A percentile compares a stretch with the other conserved stretches of the same genome.
Evolutionary conservation across 1,140 invertebrate species (phyloP).

Genomic region (Ridgeia piscesae): DNA sequence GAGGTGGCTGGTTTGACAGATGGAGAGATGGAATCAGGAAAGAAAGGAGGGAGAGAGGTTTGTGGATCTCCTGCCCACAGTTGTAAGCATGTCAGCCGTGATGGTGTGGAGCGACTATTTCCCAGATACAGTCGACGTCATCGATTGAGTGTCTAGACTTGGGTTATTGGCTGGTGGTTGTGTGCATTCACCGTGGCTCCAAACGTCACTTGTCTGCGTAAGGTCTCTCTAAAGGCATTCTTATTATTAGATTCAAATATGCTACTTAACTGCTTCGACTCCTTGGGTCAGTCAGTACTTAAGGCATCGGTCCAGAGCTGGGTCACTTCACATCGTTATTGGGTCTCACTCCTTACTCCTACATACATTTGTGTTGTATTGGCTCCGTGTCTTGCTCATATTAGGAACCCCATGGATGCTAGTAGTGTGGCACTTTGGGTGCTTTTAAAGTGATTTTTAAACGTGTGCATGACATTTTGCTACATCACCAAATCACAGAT

Average conservation of each 20-base stretch:
- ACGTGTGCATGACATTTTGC: no score
- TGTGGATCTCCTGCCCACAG: background rate
- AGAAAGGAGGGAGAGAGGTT: background rate
- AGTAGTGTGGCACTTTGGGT: background rate
- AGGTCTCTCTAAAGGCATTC: background rate
- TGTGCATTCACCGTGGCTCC: background rate
- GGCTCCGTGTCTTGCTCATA: background rate
- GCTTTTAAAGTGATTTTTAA: no score
- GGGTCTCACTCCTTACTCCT: no score
- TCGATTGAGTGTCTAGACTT: background rate
- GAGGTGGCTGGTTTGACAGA: background rate
- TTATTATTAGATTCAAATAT: constrained; percentile 7
- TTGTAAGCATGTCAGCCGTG: background rate
- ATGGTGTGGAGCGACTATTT: background rate
- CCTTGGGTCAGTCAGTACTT: background rate
- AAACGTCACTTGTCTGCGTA: background rate
- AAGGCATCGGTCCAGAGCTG: background rate
- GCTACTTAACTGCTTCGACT: background rate
- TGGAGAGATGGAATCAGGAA: no score
- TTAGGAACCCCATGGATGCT: background rate
- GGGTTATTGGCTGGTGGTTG: background rate
- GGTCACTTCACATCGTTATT: background rate
- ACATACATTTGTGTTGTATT: no score
- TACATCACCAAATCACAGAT: no score
- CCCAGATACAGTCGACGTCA: background rate